phyloP scores from a whole-genome alignment of 2,888 invertebrate species.

The Xanthostigma xanthostigma region DNA sequence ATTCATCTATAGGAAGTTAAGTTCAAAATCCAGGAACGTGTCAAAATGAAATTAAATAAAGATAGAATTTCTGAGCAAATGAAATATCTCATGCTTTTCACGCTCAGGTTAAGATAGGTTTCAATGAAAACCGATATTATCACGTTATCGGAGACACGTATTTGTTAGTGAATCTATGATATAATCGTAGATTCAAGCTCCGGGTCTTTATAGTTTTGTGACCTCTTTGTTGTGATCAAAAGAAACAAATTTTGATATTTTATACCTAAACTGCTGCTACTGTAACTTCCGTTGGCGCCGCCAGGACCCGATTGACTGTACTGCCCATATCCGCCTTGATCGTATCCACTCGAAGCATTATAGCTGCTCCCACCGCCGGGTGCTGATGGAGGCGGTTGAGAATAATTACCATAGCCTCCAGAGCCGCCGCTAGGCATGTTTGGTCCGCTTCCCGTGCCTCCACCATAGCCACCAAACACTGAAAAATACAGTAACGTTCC shows the following conservation, averaged over 20 bases:
- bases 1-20: no score
- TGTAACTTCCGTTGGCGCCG: slow-evolving; percentile 1
- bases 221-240: no score
- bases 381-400: slow-evolving; percentile 22
- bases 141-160: no score
- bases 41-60: no score
- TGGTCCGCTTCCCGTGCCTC: slow-evolving; percentile 11
- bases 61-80: no score
- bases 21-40: no score
- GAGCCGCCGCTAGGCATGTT: slow-evolving; percentile 1
- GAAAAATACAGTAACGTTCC: not conserved
- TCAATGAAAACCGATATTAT: no score
- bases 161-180: no score
- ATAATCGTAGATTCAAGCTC: no score
- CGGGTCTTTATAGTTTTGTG: not conserved
- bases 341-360: slow-evolving; percentile 2
- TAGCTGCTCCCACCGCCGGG: slow-evolving; percentile 3
- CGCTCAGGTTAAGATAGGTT: no score
- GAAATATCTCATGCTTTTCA: no score
- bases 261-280: slow-evolving; percentile 2
- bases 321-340: slow-evolving; percentile 4
- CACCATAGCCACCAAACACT: slow-evolving; percentile 15
- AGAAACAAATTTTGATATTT: no score
- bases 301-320: slow-evolving; percentile 1
- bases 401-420: slow-evolving; percentile 21